phyloP scores from a whole-genome alignment of 2,888 invertebrate genomes.

The Parelbella ahira region DNA sequence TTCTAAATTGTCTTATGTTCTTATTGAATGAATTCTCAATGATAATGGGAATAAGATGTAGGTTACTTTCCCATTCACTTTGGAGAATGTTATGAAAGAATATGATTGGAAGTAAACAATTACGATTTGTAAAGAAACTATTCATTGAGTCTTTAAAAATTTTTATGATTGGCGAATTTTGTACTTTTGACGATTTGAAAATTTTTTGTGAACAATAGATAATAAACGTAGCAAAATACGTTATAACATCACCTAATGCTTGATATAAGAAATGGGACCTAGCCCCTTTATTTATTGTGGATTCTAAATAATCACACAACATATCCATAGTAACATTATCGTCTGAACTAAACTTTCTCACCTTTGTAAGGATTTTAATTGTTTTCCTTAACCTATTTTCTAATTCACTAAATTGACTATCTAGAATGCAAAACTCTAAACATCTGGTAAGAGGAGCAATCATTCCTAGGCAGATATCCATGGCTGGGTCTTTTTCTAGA shows the following conservation, averaged over 20 bases:
- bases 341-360: constrained; percentile 81
- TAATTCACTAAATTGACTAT: constrained; percentile 84
- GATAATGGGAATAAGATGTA: constrained; percentile 78
- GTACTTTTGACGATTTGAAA: constrained; percentile 50
- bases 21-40: constrained; percentile 81
- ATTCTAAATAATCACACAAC: constrained; percentile 77
- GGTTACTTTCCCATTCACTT: constrained; percentile 83
- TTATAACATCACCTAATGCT: constrained; percentile 83
- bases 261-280: constrained; percentile 83
- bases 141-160: constrained; percentile 78
- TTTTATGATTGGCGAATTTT: constrained; percentile 56
- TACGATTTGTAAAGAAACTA: constrained; percentile 82
- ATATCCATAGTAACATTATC: constrained; percentile 77
- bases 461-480: constrained; percentile 85
- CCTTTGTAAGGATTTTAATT: constrained; percentile 80
- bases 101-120: constrained; percentile 82
- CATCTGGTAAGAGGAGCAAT: constrained; percentile 84
- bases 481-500: constrained; percentile 84
- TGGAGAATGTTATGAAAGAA: constrained; percentile 84
- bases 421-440: constrained; percentile 85
- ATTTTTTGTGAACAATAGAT: constrained; percentile 82
- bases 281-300: constrained; percentile 82
- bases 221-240: constrained; percentile 83
- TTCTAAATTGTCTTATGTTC: constrained; percentile 82
- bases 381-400: constrained; percentile 82